phyloP scores from a whole-genome alignment of 2,797 vertebrate genomes.

The Benthosema pterotum region DNA sequence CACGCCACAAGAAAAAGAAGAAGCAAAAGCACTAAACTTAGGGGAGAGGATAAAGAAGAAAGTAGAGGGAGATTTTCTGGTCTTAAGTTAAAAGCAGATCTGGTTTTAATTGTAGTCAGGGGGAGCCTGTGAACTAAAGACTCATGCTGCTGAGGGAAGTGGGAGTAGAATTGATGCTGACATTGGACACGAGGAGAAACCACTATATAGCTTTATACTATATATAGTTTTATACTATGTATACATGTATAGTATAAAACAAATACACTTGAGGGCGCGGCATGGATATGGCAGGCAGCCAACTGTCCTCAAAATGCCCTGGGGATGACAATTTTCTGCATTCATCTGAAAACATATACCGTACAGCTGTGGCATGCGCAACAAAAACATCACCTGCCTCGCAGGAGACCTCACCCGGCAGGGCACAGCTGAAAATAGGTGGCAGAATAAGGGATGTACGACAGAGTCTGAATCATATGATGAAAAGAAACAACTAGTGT shows the following conservation, averaged over 20 bases:
- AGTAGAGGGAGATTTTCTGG: constrained; percentile 17
- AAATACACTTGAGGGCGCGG: constrained; percentile 46
- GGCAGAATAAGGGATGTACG: neutral
- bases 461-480: neutral
- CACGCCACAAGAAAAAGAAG: constrained; percentile 23
- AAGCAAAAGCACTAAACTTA: constrained; percentile 8
- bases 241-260: constrained; percentile 29
- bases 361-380: constrained; percentile 58
- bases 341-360: constrained; percentile 53
- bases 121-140: constrained; percentile 23
- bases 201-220: constrained; percentile 26
- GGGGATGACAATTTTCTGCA: constrained; percentile 43
- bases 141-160: constrained; percentile 15
- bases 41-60: constrained; percentile 18
- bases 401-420: constrained; percentile 1
- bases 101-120: constrained; percentile 53
- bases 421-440: neutral
- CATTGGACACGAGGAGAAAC: constrained; percentile 40
- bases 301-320: constrained; percentile 46
- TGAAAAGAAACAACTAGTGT: too few species aligned
- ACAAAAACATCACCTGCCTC: constrained; percentile 26
- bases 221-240: too few species aligned
- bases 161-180: constrained; percentile 5
- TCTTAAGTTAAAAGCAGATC: constrained; percentile 24
- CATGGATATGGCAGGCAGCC: constrained; percentile 27